These are phyloP conservation scores for Oryzias melastigma DNA, from an alignment of 2,113 vertebrate genomes.

Conservation along the genomic window DNA sequence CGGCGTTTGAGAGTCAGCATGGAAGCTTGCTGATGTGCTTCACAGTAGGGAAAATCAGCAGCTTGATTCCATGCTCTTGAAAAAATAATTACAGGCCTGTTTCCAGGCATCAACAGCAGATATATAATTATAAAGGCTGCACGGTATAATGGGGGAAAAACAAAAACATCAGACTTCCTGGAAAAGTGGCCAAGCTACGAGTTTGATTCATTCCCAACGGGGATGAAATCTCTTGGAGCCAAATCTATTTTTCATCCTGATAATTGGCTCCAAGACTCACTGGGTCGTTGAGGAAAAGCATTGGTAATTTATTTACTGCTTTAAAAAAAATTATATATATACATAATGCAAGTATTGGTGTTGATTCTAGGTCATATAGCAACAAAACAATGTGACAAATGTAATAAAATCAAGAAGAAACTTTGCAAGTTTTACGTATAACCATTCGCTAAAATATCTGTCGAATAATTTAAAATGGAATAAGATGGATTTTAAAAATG, in stretches of 20 bases:
- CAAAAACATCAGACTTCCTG: slow-evolving; percentile 22
- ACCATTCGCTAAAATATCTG: no score
- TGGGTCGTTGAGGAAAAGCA: neutral
- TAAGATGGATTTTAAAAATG: no score
- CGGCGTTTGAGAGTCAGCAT: neutral
- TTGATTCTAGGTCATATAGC: neutral
- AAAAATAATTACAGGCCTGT: slow-evolving; percentile 24
- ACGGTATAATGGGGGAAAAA: slow-evolving; percentile 21
- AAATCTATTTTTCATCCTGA: slow-evolving; percentile 10
- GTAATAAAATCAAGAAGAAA: no score
- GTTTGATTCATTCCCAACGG: slow-evolving; percentile 25
- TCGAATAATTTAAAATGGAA: no score
- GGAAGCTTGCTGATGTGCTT: neutral
- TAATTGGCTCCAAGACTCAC: neutral
- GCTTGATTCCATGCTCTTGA: neutral
- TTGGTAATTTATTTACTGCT: neutral
- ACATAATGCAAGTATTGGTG: neutral
- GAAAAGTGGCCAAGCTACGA: neutral
- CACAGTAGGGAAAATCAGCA: neutral
- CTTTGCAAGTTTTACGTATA: no score
- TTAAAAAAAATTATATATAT: neutral
- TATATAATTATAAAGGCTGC: slow-evolving; percentile 26
- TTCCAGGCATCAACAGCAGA: slow-evolving; percentile 7
- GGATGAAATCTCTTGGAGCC: neutral
- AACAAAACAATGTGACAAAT: no score